Conservation (phyloP, 2,888 invertebrate species). For the Ophion costatus region DNA sequence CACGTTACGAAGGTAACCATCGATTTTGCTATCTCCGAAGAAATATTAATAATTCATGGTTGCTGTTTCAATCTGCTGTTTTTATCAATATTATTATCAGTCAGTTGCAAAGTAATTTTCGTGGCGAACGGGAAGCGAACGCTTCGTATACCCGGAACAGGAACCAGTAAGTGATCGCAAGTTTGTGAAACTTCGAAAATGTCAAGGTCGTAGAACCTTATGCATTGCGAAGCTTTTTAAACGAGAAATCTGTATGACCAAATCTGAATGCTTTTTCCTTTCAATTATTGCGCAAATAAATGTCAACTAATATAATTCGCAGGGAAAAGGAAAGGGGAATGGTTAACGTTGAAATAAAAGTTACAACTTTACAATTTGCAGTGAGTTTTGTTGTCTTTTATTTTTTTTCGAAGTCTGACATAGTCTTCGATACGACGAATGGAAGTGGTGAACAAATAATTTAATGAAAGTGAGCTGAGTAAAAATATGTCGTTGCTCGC, state of each 20-base stretch:
- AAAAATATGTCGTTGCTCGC: conserved; percentile 5
- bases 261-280: neutral
- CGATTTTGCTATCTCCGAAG: conserved; percentile 9
- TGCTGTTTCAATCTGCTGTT: too few relatives aligned
- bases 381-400: neutral
- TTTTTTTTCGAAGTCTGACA: conserved; percentile 4
- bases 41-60: neutral
- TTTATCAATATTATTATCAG: conserved; percentile 8
- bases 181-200: conserved; percentile 33
- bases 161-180: neutral
- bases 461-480: neutral
- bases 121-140: conserved; percentile 49
- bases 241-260: neutral
- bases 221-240: neutral
- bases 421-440: conserved; percentile 1
- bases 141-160: conserved; percentile 26
- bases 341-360: too few relatives aligned
- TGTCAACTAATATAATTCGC: neutral
- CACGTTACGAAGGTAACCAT: conserved; percentile 10
- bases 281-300: neutral
- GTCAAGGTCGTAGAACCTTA: conserved; percentile 47
- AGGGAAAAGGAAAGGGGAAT: neutral
- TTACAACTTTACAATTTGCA: neutral
- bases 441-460: conserved; percentile 4
- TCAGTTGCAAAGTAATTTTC: conserved; percentile 45